Conservation (phyloP, 2,113 vertebrate species). For the Elanoides forficatus region DNA sequence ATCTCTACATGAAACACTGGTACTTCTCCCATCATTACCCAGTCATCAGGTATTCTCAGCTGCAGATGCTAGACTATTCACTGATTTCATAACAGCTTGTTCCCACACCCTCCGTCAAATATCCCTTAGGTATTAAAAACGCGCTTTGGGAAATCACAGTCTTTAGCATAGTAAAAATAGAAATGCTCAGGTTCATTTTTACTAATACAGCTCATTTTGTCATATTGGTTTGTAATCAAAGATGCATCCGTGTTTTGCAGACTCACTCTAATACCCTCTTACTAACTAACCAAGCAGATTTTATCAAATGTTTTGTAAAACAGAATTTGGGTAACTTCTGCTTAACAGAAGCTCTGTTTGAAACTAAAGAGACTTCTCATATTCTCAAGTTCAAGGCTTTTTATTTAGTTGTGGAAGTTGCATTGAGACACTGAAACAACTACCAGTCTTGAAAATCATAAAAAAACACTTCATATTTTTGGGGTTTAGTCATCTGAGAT, state of each 20-base stretch:
- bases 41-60: background rate
- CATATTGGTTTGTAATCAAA: background rate
- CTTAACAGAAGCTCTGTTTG: background rate
- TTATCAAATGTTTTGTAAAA: background rate
- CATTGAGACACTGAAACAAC: background rate
- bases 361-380: background rate
- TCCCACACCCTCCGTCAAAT: background rate
- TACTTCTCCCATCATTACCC: background rate
- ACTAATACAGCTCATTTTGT: background rate
- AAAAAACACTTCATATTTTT: background rate
- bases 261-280: background rate
- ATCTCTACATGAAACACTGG: background rate
- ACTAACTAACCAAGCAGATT: background rate
- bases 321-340: background rate
- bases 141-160: background rate
- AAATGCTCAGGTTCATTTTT: background rate
- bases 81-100: background rate
- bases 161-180: background rate
- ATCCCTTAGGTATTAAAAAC: background rate
- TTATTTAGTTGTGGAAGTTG: background rate
- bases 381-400: background rate
- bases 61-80: background rate
- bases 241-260: background rate
- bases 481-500: background rate
- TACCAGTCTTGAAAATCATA: background rate